These are phyloP conservation scores for Agriopis marginaria DNA, from an alignment of 2,888 invertebrate species.

Conservation along the genomic window DNA sequence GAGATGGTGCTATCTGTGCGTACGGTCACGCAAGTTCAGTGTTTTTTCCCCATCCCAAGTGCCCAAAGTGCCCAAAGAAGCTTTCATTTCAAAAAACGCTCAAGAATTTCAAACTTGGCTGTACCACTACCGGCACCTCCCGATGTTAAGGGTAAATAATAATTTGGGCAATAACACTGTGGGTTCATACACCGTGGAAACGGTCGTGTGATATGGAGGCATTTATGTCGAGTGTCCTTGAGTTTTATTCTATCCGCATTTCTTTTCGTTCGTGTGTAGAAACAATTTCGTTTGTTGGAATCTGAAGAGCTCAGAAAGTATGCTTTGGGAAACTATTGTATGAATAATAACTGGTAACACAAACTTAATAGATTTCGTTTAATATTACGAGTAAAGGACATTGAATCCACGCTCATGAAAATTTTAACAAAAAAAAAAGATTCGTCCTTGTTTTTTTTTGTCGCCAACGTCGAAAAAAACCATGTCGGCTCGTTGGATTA, in stretches of 20 bases:
- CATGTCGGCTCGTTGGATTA: too few species aligned
- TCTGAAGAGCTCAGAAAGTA: background rate
- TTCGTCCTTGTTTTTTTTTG: too few species aligned
- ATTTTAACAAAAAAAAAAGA: too few species aligned
- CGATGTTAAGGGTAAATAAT: constrained; percentile 34
- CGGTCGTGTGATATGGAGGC: constrained; percentile 6
- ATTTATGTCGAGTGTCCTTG: constrained; percentile 19
- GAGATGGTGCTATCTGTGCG: too few species aligned
- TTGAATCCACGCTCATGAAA: too few species aligned
- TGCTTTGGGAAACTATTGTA: constrained; percentile 27
- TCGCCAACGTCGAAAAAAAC: too few species aligned
- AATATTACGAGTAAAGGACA: too few species aligned
- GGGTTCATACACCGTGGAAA: constrained; percentile 5
- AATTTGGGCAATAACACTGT: constrained; percentile 28
- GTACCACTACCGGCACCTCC: background rate
- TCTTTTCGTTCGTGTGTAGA: constrained; percentile 2
- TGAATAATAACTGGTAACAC: background rate
- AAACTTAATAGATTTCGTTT: background rate
- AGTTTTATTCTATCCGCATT: constrained; percentile 7
- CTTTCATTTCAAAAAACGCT: too few species aligned
- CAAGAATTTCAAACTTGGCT: background rate
- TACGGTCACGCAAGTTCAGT: too few species aligned
- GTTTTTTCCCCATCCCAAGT: too few species aligned
- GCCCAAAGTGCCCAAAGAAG: too few species aligned
- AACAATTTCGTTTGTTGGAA: constrained; percentile 7